phyloP scores from a whole-genome alignment of 2,888 invertebrate genomes.

The Sipunculus nudus region DNA sequence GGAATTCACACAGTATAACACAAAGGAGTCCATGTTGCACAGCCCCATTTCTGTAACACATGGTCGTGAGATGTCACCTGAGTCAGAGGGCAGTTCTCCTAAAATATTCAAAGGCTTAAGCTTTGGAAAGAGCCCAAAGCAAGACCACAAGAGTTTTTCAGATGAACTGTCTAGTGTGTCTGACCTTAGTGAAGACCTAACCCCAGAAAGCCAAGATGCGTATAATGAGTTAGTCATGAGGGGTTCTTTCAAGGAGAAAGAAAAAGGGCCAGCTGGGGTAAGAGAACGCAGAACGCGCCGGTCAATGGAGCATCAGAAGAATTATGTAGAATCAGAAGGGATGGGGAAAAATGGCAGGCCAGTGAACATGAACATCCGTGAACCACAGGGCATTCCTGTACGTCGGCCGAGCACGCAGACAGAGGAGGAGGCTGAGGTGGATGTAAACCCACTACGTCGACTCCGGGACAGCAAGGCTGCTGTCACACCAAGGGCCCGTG shows the following conservation, averaged over 20 bases:
- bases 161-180: constrained; percentile 9
- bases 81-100: constrained; percentile 4
- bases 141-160: not conserved
- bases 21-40: constrained; percentile 8
- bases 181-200: constrained; percentile 17
- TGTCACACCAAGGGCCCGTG: not conserved
- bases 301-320: constrained; percentile 53
- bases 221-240: constrained; percentile 92
- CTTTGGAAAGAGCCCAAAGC: not conserved
- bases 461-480: constrained; percentile 66
- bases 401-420: constrained; percentile 46
- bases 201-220: constrained; percentile 87
- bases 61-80: not conserved
- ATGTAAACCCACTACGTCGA: constrained; percentile 75
- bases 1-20: constrained; percentile 75
- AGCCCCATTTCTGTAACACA: not conserved
- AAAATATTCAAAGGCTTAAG: constrained; percentile 3
- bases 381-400: constrained; percentile 57
- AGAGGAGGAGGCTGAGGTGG: constrained; percentile 64
- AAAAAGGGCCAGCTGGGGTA: not conserved
- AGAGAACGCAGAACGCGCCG: constrained; percentile 55
- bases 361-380: no score
- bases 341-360: no score
- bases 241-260: constrained; percentile 43
- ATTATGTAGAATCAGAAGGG: no score